Conservation (phyloP, 1,140 invertebrate genomes). For the Pseudobourletiella spinata region DNA sequence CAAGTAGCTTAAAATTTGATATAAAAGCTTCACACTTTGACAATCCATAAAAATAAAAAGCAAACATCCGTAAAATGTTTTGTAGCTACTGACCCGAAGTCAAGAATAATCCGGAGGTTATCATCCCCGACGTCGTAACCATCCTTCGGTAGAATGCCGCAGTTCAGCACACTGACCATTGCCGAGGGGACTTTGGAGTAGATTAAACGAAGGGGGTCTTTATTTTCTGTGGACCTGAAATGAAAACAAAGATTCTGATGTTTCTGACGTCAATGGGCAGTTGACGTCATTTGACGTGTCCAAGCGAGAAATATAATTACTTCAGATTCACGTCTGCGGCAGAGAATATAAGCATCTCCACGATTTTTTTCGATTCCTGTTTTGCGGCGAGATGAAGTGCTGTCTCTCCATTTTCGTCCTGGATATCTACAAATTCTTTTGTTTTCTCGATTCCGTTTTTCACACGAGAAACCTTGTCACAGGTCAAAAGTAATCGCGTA, state of each 20-base stretch:
- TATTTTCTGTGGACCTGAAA: constrained; percentile 2
- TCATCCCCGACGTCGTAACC: constrained; percentile 9
- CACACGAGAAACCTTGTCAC: neutral
- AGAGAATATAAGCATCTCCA: constrained; percentile 2
- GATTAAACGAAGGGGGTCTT: constrained; percentile 21
- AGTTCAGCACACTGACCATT: constrained; percentile 16
- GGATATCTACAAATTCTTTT: constrained; percentile 4
- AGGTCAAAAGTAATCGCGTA: too few relatives aligned
- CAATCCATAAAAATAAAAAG: neutral
- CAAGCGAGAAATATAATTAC: too few relatives aligned
- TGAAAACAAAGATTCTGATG: neutral
- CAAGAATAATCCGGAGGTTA: neutral
- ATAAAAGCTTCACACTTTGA: too few relatives aligned
- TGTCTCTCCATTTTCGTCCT: constrained; percentile 23
- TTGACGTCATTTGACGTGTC: too few relatives aligned
- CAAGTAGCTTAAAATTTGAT: too few relatives aligned
- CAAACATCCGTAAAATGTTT: too few relatives aligned
- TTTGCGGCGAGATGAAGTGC: constrained; percentile 15
- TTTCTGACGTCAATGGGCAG: too few relatives aligned
- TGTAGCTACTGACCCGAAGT: constrained; percentile 15
- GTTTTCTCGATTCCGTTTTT: neutral
- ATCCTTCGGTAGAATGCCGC: neutral
- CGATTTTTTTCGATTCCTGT: constrained; percentile 11
- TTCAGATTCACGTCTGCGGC: constrained; percentile 21
- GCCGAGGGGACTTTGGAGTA: constrained; percentile 19